Percentiles rank a stretch among this genome's conserved stretches.
phyloP scores from a whole-genome alignment of 2,888 invertebrate species.

The Sussaba pulchella region DNA sequence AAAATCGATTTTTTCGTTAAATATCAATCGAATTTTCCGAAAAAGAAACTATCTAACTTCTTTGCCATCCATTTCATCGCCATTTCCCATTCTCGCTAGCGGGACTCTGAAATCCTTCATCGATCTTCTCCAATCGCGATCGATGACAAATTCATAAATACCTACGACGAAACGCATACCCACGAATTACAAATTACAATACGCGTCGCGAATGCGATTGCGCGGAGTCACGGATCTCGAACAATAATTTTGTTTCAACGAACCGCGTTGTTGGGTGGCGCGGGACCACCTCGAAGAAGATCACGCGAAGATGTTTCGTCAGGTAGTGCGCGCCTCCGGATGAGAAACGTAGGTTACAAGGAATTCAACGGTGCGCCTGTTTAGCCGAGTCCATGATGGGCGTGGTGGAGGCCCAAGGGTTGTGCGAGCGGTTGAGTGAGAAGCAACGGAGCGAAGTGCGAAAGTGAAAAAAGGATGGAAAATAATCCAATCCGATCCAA shows the following conservation, averaged over 20 bases:
- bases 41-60: too few relatives aligned
- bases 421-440: slow-evolving; percentile 26
- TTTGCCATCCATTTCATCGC: too few relatives aligned
- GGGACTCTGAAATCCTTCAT: too few relatives aligned
- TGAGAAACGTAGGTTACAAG: neutral
- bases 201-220: too few relatives aligned
- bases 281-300: slow-evolving; percentile 49
- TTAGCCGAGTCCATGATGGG: slow-evolving; percentile 62
- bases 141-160: slow-evolving; percentile 45
- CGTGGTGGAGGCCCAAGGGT: slow-evolving; percentile 55
- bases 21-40: too few relatives aligned
- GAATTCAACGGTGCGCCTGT: slow-evolving; percentile 38
- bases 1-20: too few relatives aligned
- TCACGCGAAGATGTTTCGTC: slow-evolving; percentile 31
- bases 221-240: slow-evolving; percentile 4
- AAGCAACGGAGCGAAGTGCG: slow-evolving; percentile 16
- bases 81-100: too few relatives aligned
- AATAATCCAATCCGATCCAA: neutral
- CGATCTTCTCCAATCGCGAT: slow-evolving; percentile 42
- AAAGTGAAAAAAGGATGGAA: neutral
- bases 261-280: slow-evolving; percentile 46
- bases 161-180: neutral
- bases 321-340: slow-evolving; percentile 14
- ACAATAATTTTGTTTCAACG: slow-evolving; percentile 9
- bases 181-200: too few relatives aligned